Evolutionary conservation across 2,113 vertebrate genomes (phyloP).

Genomic region (Trachemys scripta): DNA sequence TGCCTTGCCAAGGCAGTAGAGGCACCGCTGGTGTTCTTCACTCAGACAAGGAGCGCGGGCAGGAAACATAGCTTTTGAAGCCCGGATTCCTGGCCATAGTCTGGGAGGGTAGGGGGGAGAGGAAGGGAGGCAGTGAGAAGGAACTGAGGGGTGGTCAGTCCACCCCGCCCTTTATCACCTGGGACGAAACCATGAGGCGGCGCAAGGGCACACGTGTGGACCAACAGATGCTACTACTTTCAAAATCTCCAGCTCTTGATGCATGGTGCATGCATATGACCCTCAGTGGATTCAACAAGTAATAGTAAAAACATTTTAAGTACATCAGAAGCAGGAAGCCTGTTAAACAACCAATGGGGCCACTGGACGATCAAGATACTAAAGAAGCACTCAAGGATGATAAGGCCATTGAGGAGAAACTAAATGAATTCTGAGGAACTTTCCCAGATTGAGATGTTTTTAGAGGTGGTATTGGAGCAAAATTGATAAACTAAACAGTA

Average conservation of each 20-base stretch:
- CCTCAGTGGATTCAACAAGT: neutral
- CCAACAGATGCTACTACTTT: neutral
- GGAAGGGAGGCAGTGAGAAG: neutral
- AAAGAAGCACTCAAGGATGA: no score
- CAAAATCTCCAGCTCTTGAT: neutral
- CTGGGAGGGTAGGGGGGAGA: neutral
- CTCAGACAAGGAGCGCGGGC: neutral
- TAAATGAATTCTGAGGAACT: no score
- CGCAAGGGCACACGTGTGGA: neutral
- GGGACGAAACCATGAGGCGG: neutral
- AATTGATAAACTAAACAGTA: no score
- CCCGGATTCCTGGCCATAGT: neutral
- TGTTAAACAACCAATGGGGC: no score
- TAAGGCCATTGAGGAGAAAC: no score
- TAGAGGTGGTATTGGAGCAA: no score
- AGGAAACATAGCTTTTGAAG: neutral
- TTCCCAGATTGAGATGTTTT: no score
- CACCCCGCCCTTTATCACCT: neutral
- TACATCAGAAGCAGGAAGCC: no score
- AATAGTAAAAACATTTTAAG: no score
- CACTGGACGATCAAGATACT: no score
- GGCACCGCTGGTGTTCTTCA: neutral
- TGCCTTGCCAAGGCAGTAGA: neutral
- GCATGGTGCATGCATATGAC: neutral
- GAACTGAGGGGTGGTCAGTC: neutral